A percentile compares a stretch with the other conserved stretches of the same genome.
Evolutionary conservation across 2,113 vertebrate species (phyloP).

Genomic region (Potamarius usumacintae): DNA sequence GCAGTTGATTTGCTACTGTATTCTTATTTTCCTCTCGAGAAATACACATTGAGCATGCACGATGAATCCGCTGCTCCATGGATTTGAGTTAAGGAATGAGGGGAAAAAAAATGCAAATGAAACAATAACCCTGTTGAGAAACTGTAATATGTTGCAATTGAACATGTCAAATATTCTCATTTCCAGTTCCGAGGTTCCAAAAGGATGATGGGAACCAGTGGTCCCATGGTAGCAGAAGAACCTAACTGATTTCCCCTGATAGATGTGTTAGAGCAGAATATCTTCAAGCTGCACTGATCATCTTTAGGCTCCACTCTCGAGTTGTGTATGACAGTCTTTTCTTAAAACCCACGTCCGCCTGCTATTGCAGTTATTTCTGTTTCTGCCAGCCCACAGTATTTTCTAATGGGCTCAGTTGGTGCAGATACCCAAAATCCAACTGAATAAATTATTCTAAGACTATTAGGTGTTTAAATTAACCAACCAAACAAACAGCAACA

Average conservation of each 20-base stretch:
- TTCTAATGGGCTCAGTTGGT: not conserved
- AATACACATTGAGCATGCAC: not conserved
- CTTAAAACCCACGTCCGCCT: conserved; percentile 8
- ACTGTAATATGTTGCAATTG: not conserved
- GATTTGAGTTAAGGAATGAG: not conserved
- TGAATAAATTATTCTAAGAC: not conserved
- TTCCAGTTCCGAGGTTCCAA: not conserved
- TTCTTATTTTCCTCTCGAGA: not conserved
- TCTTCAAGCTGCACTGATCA: conserved; percentile 9
- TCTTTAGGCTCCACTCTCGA: not conserved
- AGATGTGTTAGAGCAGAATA: not conserved
- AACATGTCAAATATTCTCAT: not conserved
- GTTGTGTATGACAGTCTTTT: not conserved
- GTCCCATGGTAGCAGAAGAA: not conserved
- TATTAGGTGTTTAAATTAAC: not conserved
- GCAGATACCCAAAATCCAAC: not conserved
- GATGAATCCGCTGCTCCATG: not conserved
- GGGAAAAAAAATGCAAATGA: not conserved
- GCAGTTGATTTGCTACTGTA: not conserved
- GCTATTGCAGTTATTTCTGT: conserved; percentile 11
- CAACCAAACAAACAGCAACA: not conserved
- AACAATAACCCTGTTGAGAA: not conserved
- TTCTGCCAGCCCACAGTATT: not conserved
- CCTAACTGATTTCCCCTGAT: not conserved
- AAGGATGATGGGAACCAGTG: not conserved